A percentile compares a stretch with the other conserved stretches of the same genome.
phyloP scores from a whole-genome alignment of 2,797 vertebrate species.

The Hemibagrus guttatus region DNA sequence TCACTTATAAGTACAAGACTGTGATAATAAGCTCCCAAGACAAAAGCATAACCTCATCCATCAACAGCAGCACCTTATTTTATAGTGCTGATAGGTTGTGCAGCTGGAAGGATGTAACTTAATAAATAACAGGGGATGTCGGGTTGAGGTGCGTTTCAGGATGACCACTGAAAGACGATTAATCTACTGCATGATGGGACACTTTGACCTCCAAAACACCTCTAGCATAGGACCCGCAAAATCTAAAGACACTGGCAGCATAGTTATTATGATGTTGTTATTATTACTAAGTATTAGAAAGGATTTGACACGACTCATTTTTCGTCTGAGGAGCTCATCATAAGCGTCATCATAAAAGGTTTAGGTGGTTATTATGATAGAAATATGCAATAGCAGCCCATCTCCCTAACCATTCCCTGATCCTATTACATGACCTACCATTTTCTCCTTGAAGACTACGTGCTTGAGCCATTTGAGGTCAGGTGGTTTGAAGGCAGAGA shows the following conservation, averaged over 20 bases:
- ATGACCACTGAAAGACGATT: background rate
- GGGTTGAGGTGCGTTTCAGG: background rate
- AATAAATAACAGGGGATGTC: background rate
- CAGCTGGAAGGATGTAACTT: background rate
- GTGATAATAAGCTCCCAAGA: background rate
- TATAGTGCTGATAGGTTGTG: background rate
- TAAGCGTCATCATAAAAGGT: background rate
- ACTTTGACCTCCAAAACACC: background rate
- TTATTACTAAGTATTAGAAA: background rate
- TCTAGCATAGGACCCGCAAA: background rate
- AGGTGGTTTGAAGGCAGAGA: slow-evolving; percentile 94
- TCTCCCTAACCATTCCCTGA: background rate
- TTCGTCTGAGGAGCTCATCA: background rate
- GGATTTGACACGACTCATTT: background rate
- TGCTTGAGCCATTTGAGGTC: slow-evolving; percentile 97
- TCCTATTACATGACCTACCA: slow-evolving; percentile 78
- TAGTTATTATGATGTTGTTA: background rate
- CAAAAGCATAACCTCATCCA: background rate
- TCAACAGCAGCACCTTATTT: background rate
- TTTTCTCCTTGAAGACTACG: slow-evolving; percentile 93
- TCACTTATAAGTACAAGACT: background rate
- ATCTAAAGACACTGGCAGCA: background rate
- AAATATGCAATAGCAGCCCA: background rate
- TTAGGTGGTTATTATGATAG: background rate
- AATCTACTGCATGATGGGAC: background rate